Conservation (phyloP, 1,140 invertebrate species). For the Trachymyrmex cornetzi region DNA sequence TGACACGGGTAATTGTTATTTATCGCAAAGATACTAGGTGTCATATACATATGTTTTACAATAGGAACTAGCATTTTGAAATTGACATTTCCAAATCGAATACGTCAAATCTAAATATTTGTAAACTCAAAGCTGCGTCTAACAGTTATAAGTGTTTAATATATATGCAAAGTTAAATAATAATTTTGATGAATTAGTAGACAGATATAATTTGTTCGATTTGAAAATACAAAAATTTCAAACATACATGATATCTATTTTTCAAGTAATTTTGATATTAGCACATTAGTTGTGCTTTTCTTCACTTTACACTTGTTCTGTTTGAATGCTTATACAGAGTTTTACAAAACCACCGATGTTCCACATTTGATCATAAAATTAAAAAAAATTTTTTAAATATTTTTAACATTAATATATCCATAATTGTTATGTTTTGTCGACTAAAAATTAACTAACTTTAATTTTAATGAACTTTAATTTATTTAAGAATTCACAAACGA, state of each 20-base stretch:
- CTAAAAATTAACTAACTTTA: background rate
- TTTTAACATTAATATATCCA: background rate
- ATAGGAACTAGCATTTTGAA: background rate
- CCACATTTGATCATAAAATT: background rate
- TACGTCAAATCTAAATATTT: background rate
- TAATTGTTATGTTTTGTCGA: background rate
- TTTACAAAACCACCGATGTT: constrained; percentile 26
- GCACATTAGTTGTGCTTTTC: constrained; percentile 46
- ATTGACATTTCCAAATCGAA: background rate
- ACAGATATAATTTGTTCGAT: constrained; percentile 10
- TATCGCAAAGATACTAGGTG: constrained; percentile 1
- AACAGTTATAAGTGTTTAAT: background rate
- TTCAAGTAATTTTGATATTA: constrained; percentile 30
- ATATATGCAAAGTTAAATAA: background rate
- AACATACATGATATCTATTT: background rate
- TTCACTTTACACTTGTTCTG: constrained; percentile 48
- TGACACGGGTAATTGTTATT: constrained; percentile 9
- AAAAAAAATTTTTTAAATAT: background rate
- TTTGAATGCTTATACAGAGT: constrained; percentile 25
- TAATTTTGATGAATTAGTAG: background rate
- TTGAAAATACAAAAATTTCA: constrained; percentile 6
- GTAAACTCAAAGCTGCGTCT: background rate
- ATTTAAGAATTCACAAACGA: background rate
- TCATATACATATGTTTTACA: constrained; percentile 4
- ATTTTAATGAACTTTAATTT: background rate